Evolutionary conservation across 2,797 vertebrate species (phyloP), one percentile per base, ranked within the genome.

Genomic region (Sorex maritimensis): DNA sequence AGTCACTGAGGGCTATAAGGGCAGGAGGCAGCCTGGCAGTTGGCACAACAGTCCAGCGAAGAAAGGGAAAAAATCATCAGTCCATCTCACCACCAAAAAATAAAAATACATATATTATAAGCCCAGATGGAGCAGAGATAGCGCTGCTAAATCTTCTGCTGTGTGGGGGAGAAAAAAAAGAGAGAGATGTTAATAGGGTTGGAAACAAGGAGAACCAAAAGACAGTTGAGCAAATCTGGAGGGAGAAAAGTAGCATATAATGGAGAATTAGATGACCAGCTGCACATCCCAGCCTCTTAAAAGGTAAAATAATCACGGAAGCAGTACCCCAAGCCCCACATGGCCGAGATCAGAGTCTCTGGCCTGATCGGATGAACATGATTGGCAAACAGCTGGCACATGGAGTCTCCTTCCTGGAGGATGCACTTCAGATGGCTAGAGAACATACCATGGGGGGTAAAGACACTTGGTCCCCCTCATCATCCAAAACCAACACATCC

Each of bases 121-220:
- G 97, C 97, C 94, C 97, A 95, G 91, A 95, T 2, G 92, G 95
- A 97, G 93, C 15, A 23, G 91, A 97, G 96, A 97, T 1, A 24
- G 89, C 80, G 95, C 95, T n/a, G 94, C 95, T 98, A 98, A 97
- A 98, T 98, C 98, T 98, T 98, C 97, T 98, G 98, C 98, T 98
- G 98, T 96, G 83, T 96, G 88, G 28, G 65, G 24, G 55, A 58
- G 41, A 44, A 44, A 44, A 44, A 44, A 92, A 75, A 89, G 38
- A 85, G 81, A 92, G 95, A 2, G 69, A 68, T 0, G 2, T 98
- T 88, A 98, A 52, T 81, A 67, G 49, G 0, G 1, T 92, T 83
- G 97, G 67, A 23, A 49, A 0, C 11, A 34, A 14, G 8, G 30
- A 0, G 0, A 75, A 44, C 7, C 3, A 15, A 21, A 0, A 2